Conservation (phyloP, 2,888 invertebrate species). For the Bellardia bayeri region DNA sequence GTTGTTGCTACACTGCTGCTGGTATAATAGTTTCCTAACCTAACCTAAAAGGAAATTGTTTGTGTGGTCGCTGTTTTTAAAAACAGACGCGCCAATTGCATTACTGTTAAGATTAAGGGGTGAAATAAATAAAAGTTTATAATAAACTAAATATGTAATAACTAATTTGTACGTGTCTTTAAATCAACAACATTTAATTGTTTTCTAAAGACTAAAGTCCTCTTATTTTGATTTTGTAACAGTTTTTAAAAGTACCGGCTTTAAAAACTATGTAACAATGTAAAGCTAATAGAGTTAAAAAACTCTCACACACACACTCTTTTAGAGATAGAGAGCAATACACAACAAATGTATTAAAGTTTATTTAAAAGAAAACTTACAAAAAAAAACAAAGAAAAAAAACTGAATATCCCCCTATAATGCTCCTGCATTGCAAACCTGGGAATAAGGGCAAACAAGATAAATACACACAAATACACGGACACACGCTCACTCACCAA, state of each 20-base stretch:
- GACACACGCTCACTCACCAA: not conserved
- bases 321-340: not conserved
- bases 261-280: not conserved
- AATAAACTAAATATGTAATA: not conserved
- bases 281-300: not conserved
- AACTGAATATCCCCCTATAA: conserved; percentile 71
- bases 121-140: not conserved
- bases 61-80: conserved; percentile 45
- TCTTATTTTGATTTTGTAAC: not conserved
- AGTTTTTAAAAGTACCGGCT: conserved; percentile 39
- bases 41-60: conserved; percentile 73
- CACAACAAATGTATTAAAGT: not conserved
- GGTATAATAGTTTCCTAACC: conserved; percentile 71
- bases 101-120: not conserved
- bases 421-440: conserved; percentile 75
- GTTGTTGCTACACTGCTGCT: not conserved
- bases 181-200: not conserved
- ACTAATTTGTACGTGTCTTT: not conserved
- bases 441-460: conserved; percentile 74
- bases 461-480: not conserved
- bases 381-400: conserved; percentile 5
- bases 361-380: not conserved
- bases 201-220: not conserved
- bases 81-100: conserved; percentile 40
- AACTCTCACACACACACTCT: not conserved